phyloP scores from a whole-genome alignment of 2,113 vertebrate species.

The Benthochromis sp. region DNA sequence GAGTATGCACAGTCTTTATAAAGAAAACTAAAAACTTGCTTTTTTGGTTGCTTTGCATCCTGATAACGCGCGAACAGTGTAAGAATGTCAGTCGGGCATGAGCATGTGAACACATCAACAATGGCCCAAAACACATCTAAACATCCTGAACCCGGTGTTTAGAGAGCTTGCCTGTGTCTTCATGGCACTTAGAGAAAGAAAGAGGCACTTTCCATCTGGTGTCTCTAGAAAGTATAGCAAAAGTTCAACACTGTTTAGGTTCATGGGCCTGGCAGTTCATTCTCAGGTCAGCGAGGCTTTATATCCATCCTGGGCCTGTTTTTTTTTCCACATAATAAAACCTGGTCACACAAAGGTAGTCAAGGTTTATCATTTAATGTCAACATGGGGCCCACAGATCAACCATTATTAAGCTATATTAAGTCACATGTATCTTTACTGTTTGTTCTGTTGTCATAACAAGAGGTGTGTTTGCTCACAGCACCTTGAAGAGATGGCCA shows the following conservation, averaged over 20 bases:
- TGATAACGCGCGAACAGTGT: not conserved
- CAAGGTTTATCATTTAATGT: conserved; percentile 40
- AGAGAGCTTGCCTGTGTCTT: not conserved
- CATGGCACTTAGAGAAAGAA: conserved; percentile 19
- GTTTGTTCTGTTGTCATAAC: conserved; percentile 39
- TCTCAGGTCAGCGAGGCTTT: conserved; percentile 51
- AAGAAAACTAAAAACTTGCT: not conserved
- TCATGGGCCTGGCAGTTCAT: conserved; percentile 56
- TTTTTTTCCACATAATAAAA: conserved; percentile 41
- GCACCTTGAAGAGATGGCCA: not conserved
- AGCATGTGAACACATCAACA: not conserved
- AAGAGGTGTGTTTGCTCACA: not conserved
- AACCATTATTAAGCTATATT: not conserved
- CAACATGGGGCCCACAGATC: not conserved
- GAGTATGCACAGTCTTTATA: not conserved
- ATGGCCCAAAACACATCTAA: not conserved
- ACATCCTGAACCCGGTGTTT: not conserved
- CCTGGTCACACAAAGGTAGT: conserved; percentile 28
- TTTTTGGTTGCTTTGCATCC: not conserved
- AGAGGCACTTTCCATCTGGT: conserved; percentile 60
- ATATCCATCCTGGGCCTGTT: conserved; percentile 13
- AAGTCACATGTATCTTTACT: not conserved
- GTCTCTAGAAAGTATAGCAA: conserved; percentile 43
- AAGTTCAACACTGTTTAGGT: conserved; percentile 63
- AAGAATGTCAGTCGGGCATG: not conserved